phyloP scores from a whole-genome alignment of 1,140 invertebrate species.

The Harpegnathos saltator region DNA sequence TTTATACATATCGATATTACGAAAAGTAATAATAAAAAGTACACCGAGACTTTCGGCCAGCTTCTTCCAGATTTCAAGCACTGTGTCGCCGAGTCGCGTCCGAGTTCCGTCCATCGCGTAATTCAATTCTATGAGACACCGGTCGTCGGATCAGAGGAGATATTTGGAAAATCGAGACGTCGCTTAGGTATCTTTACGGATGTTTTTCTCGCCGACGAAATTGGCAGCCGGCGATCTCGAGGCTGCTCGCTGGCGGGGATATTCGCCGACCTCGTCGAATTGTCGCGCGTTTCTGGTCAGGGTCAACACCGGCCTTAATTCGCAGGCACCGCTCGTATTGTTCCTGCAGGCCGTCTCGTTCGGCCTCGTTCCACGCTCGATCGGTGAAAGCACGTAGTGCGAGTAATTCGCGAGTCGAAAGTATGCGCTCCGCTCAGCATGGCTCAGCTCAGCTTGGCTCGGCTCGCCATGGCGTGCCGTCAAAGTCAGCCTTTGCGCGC shows the following conservation, averaged over 20 bases:
- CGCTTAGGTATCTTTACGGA: background rate
- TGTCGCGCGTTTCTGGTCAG: slow-evolving; percentile 47
- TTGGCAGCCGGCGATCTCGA: background rate
- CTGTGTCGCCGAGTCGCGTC: too few relatives aligned
- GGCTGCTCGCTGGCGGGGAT: slow-evolving; percentile 1
- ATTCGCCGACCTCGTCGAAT: background rate
- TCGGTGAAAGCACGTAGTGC: slow-evolving; percentile 75
- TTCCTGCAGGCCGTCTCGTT: slow-evolving; percentile 5
- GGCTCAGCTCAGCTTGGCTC: too few relatives aligned
- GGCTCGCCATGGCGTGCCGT: slow-evolving; percentile 16
- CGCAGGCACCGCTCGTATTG: slow-evolving; percentile 40
- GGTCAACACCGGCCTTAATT: slow-evolving; percentile 51
- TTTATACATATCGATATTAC: too few relatives aligned
- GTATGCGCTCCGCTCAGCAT: slow-evolving; percentile 61
- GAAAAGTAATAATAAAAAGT: too few relatives aligned
- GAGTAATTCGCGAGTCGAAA: slow-evolving; percentile 72
- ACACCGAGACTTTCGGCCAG: too few relatives aligned
- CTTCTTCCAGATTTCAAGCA: too few relatives aligned
- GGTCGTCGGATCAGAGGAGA: too few relatives aligned
- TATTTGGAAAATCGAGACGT: background rate
- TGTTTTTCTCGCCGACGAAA: background rate
- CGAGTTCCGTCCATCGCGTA: too few relatives aligned
- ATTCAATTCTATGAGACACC: too few relatives aligned
- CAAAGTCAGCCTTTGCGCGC: slow-evolving; percentile 32
- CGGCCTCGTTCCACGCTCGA: slow-evolving; percentile 66